Conservation (phyloP, 2,113 vertebrate species). For the Diphyllodes magnificus region DNA sequence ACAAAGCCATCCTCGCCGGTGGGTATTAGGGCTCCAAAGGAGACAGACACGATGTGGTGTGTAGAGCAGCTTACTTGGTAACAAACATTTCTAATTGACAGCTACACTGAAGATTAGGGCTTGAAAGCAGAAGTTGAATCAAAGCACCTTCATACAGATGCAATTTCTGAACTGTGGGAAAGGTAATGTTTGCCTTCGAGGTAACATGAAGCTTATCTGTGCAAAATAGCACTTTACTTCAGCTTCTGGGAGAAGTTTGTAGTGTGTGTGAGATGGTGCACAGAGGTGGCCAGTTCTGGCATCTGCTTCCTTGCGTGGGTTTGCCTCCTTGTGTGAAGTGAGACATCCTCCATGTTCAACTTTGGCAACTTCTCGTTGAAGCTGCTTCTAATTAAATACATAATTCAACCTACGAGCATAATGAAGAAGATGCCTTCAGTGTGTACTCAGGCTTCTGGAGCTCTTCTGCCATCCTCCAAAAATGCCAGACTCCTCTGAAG, state of each 20-base stretch:
- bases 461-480: neutral
- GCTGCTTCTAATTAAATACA: neutral
- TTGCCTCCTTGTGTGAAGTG: neutral
- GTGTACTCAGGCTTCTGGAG: neutral
- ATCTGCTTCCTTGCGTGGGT: neutral
- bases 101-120: accelerated
- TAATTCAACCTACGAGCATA: neutral
- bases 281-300: neutral
- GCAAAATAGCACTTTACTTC: neutral
- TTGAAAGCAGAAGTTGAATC: neutral
- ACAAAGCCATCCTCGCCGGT: neutral
- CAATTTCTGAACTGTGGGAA: neutral
- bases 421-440: neutral
- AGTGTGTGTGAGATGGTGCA: neutral
- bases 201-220: neutral
- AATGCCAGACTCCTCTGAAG: neutral
- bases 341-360: neutral
- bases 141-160: neutral
- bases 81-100: neutral
- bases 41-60: accelerated
- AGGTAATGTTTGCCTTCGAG: neutral
- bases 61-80: neutral
- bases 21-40: neutral
- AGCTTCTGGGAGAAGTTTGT: neutral
- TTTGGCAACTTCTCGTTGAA: neutral